phyloP scores from a whole-genome alignment of 2,888 invertebrate species.

The Apamea anceps region DNA sequence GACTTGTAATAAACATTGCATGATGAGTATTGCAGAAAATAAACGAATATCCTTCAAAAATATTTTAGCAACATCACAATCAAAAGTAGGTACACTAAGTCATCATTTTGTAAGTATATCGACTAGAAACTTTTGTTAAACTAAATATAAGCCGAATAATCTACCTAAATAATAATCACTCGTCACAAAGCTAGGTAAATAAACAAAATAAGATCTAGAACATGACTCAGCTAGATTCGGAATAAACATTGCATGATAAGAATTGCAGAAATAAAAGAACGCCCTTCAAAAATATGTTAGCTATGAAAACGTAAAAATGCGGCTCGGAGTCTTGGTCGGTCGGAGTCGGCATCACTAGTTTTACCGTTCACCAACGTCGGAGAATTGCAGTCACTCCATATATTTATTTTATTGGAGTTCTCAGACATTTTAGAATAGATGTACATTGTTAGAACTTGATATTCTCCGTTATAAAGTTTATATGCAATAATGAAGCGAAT shows the following conservation, averaged over 20 bases:
- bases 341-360: conserved; percentile 25
- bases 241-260: conserved; percentile 28
- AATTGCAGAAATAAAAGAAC: conserved; percentile 23
- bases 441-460: conserved; percentile 44
- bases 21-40: not conserved
- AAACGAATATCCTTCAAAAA: no score
- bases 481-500: conserved; percentile 33
- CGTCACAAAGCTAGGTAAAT: not conserved
- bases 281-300: conserved; percentile 33
- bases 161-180: not conserved
- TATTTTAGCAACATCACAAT: not conserved
- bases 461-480: conserved; percentile 34
- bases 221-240: conserved; percentile 25
- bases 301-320: conserved; percentile 46
- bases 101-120: no score
- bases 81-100: no score
- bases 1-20: not conserved
- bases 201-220: conserved; percentile 8
- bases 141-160: not conserved
- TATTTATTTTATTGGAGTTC: conserved; percentile 54
- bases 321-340: conserved; percentile 2
- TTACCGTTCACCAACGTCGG: conserved; percentile 37
- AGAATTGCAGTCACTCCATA: conserved; percentile 52
- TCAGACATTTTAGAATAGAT: conserved; percentile 31
- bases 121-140: not conserved